Base-by-base conservation (phyloP, 1,140 invertebrate species). In the Drosophila willistoni region DNA sequence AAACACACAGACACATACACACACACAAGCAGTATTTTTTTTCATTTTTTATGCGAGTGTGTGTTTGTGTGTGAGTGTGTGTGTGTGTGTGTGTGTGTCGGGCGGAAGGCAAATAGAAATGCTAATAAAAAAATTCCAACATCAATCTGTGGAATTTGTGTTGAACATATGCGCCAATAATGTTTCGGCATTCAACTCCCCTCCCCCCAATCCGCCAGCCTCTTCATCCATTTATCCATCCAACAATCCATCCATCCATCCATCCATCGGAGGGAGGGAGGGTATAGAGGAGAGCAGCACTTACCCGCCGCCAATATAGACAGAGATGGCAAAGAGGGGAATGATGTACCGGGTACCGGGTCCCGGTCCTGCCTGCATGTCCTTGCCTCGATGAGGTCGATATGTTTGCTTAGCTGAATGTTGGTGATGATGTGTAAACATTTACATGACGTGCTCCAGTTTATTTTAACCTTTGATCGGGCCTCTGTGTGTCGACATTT, bases 61-160 rank as follows among this genome's bases (percentile, higher is more conserved):
- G 54, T 14, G n/a, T 60, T 51, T 66, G 33, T 64, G 70, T 69
- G 73, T 51, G 59, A n/a, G n/a, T n/a, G n/a, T 42, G 13, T 10
- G 44, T 17, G 33, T 44, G 39, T n/a, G 33, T 7, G 54, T 14
- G 29, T 17, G 42, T 17, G 41, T 14, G 63, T 0, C 7, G 25
- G 39, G 47, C 66, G 56, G 62, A 51, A 64, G 79, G 72, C 68
- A 89, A 87, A 87, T 83, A 86, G 77, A 89, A 89, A 89, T 89
- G 84, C 84, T 89, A 89, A 89, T 89, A 89, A 89, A 89, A 89
- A 89, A 89, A 89, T 89, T 89, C 84, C 84, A 89, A 84, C 84
- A 89, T 89, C 84, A 89, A 89, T 89, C 84, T 89, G 84, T 89
- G 84, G 84, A 89, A 89, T 89, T 89, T 89, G 84, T 89, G 84